Conservation (phyloP, 2,797 vertebrate species). For the Propithecus perrieri region DNA sequence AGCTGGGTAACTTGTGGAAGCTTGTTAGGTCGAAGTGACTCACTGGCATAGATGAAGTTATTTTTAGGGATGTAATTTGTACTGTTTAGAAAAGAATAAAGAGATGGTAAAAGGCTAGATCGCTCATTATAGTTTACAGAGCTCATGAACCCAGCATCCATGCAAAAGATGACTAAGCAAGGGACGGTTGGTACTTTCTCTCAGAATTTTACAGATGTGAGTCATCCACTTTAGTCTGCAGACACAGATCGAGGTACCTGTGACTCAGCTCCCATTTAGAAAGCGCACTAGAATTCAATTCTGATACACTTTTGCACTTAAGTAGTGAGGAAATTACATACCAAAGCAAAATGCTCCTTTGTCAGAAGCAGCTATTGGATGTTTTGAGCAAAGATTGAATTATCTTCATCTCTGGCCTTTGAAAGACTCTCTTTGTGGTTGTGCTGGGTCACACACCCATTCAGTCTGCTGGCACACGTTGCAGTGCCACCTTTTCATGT, state of each 20-base stretch:
- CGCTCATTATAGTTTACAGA: constrained; percentile 86
- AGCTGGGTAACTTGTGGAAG: constrained; percentile 82
- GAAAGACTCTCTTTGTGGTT: not conserved
- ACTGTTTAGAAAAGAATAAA: constrained; percentile 85
- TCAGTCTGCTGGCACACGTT: not conserved
- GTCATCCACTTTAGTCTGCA: constrained; percentile 87
- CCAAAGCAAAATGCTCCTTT: constrained; percentile 72
- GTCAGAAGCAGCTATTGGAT: constrained; percentile 60
- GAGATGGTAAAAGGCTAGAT: constrained; percentile 84
- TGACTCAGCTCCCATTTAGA: constrained; percentile 88
- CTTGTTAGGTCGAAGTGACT: constrained; percentile 85
- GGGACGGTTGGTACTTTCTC: constrained; percentile 87
- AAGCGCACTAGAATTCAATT: constrained; percentile 81
- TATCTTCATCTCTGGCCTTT: constrained; percentile 64
- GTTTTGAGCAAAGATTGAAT: constrained; percentile 58
- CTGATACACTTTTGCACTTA: constrained; percentile 75
- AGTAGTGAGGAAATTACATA: constrained; percentile 72
- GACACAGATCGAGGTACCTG: constrained; percentile 83
- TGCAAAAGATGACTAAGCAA: constrained; percentile 89
- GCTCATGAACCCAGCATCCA: constrained; percentile 87
- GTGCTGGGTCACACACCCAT: not conserved
- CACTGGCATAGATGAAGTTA: constrained; percentile 86
- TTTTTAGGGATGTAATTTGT: constrained; percentile 89
- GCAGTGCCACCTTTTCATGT: not conserved
- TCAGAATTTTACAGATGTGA: constrained; percentile 88